A percentile compares a stretch with the other conserved stretches of the same genome.
Evolutionary conservation across 2,797 vertebrate species (phyloP).

Genomic region (Antennarius maculatus): DNA sequence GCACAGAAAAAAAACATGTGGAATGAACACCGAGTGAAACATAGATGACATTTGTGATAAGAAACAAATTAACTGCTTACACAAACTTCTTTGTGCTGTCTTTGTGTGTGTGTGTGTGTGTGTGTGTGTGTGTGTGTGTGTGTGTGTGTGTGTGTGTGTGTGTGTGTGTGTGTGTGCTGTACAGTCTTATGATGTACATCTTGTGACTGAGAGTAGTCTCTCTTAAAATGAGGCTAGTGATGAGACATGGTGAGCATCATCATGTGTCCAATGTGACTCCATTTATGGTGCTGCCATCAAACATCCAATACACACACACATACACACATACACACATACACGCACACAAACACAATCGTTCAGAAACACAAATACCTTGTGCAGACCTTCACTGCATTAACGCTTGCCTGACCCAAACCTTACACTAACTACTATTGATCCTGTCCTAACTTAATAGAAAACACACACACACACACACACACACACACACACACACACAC

Average conservation of each 20-base stretch:
- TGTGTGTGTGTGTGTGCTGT: not conserved
- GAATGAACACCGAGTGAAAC: not conserved
- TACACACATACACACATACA: too few relatives aligned
- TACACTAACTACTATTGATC: too few relatives aligned
- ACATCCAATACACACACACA: conserved; percentile 15
- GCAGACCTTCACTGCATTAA: too few relatives aligned
- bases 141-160: conserved; percentile 21
- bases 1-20: conserved; percentile 25
- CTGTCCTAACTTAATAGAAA: too few relatives aligned
- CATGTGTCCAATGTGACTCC: conserved; percentile 67
- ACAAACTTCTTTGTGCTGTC: conserved; percentile 38
- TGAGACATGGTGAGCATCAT: conserved; percentile 60
- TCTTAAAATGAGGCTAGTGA: conserved; percentile 60
- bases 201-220: conserved; percentile 73
- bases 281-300: conserved; percentile 60
- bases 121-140: conserved; percentile 6
- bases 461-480: too few relatives aligned
- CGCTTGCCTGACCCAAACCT: too few relatives aligned
- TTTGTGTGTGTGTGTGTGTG: conserved; percentile 35
- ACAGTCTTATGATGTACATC: conserved; percentile 76
- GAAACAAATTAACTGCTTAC: not conserved
- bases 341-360: too few relatives aligned
- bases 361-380: too few relatives aligned
- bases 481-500: too few relatives aligned
- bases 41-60: not conserved